A percentile compares a stretch with the other conserved stretches of the same genome.
phyloP scores from a whole-genome alignment of 2,888 invertebrate genomes.

The Cryptus viduatorius region DNA sequence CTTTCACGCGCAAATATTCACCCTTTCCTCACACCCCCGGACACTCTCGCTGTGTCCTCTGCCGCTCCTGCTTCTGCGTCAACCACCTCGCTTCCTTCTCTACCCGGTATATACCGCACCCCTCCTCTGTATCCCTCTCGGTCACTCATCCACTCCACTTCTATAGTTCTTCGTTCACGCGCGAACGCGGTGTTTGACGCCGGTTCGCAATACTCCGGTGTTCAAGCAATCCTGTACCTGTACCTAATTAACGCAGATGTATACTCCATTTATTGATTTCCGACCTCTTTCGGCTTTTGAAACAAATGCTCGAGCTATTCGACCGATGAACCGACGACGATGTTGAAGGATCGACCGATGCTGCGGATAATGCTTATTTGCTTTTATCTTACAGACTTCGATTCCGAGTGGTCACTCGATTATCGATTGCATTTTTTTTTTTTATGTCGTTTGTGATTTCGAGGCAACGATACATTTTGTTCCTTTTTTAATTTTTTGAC shows the following conservation, averaged over 20 bases:
- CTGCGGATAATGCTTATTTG: too few species aligned
- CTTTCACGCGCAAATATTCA: conserved; percentile 87
- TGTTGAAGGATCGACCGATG: too few species aligned
- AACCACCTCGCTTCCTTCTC: conserved; percentile 52
- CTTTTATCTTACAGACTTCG: too few species aligned
- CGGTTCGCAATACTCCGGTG: conserved; percentile 56
- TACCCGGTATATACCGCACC: background rate
- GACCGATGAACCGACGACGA: too few species aligned
- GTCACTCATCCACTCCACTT: conserved; percentile 27
- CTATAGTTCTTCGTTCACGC: conserved; percentile 11
- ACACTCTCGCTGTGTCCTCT: background rate
- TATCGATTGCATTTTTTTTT: too few species aligned
- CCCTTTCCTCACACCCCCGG: conserved; percentile 77
- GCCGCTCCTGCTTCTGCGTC: conserved; percentile 10
- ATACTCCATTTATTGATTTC: conserved; percentile 6
- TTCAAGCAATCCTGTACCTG: conserved; percentile 27
- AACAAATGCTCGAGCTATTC: too few species aligned
- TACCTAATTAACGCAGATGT: conserved; percentile 7
- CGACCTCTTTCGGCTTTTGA: background rate
- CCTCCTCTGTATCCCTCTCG: background rate
- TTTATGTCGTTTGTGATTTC: too few species aligned
- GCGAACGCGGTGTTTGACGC: conserved; percentile 36
- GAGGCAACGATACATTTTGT: too few species aligned
- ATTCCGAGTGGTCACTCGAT: too few species aligned
- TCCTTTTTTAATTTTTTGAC: too few species aligned